phyloP scores from a whole-genome alignment of 2,888 invertebrate genomes.

The Megalurothrips usitatus region DNA sequence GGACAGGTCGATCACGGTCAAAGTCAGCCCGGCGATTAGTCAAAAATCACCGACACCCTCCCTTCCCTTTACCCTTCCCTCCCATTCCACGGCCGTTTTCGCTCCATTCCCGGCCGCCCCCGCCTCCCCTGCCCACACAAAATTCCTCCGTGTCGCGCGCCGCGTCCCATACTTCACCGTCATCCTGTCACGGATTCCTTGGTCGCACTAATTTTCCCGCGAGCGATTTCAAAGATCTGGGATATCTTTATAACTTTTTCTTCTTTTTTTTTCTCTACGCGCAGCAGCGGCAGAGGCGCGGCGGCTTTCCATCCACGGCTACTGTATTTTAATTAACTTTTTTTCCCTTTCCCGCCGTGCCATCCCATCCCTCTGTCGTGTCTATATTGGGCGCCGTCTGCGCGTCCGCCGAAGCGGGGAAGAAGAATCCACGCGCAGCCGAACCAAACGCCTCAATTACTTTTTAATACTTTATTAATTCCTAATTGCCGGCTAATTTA shows the following conservation, averaged over 20 bases:
- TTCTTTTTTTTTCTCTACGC: not conserved
- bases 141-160: not conserved
- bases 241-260: not conserved
- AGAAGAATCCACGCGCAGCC: too few species aligned
- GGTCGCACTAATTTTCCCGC: constrained; percentile 4
- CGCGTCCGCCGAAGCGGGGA: too few species aligned
- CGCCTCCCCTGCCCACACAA: not conserved
- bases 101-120: not conserved
- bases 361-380: not conserved
- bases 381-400: not conserved
- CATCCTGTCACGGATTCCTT: constrained; percentile 5
- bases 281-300: too few species aligned
- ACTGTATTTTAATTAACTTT: constrained; percentile 16
- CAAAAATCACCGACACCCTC: not conserved
- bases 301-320: too few species aligned
- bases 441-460: not conserved
- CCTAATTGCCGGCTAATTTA: constrained; percentile 22
- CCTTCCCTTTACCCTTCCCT: not conserved
- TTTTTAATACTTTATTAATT: constrained; percentile 19
- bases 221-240: not conserved
- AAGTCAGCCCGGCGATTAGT: not conserved
- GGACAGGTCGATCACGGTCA: too few species aligned
- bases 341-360: not conserved
- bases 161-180: not conserved
- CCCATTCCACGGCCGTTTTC: too few species aligned